Base-by-base conservation (phyloP, 2,113 vertebrate genomes). In the Pedionomus torquatus region DNA sequence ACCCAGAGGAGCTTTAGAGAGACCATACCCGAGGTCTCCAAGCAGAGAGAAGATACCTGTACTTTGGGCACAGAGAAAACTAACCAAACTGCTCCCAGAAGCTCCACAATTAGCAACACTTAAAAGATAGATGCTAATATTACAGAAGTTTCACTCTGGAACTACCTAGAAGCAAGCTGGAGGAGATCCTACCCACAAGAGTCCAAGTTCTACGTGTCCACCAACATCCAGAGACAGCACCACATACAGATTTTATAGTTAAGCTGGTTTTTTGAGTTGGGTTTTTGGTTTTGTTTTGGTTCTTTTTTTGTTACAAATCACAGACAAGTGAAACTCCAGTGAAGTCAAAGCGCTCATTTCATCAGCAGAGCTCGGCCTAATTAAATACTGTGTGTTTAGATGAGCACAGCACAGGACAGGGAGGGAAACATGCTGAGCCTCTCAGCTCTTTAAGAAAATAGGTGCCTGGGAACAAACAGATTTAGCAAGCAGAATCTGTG, bases 381-480 rank as follows among this genome's bases (percentile, higher is more conserved):
- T 96, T 93, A 95, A 77, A 35, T 17, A 46, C 52, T 63, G 1
- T 6, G 15, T 49, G 71, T 83, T 95, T 39, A 71, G 68, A 82
- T 52, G 79, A 83, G 71, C 44, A 64, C 55, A 83, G 2, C 16
- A 39, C 15, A 89, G 77, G 72, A 76, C 52, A 78, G 72, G 76
- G 72, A 96, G 39, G 71, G 44, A 93, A 83, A 79, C 33, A 48
- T 4, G 68, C 85, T 94, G 72, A 94, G 83, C 46, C 79, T 87
- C 52, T 78, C 55, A 31, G 86, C 55, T 89, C 79, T 91, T 72
- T 89, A 81, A 89, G 52, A 89, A 95, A 88, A 80, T 52, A 92
- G 54, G 69, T 44, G 85, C 87, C 83, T 92, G 96, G 92, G 97
- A 96, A 97, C 94, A 96, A 96, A 92, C 86, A 90, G 80, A 90